Evolutionary conservation across 2,888 invertebrate genomes (phyloP).

Genomic region (Poecilobothrus nobilitatus): DNA sequence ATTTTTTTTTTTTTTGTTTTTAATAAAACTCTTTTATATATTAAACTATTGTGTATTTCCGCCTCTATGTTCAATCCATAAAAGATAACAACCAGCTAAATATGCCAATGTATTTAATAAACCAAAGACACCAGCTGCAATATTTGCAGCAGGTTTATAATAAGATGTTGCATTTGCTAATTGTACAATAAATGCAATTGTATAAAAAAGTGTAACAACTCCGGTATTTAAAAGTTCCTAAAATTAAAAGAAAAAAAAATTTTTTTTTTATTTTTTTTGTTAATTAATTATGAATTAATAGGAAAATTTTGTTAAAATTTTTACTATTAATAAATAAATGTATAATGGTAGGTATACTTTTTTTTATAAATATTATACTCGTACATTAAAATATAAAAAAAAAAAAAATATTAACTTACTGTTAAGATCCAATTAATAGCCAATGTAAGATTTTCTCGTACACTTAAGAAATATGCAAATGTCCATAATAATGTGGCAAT

Average conservation of each 20-base stretch:
- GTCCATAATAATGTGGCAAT: constrained; percentile 75
- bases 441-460: constrained; percentile 67
- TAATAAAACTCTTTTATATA: too few species aligned
- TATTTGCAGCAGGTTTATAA: constrained; percentile 47
- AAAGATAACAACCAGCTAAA: constrained; percentile 64
- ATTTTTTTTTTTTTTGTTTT: not conserved
- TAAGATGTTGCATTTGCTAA: constrained; percentile 53
- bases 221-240: constrained; percentile 75
- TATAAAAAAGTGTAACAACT: constrained; percentile 60
- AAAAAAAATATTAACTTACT: constrained; percentile 48
- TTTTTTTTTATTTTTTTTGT: not conserved
- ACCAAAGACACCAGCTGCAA: constrained; percentile 77
- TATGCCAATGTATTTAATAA: constrained; percentile 74
- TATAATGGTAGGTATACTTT: too few species aligned
- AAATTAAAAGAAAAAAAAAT: constrained; percentile 35
- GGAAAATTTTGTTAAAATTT: too few species aligned
- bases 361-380: too few species aligned
- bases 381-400: too few species aligned
- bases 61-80: constrained; percentile 64
- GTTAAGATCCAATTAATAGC: constrained; percentile 78
- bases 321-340: too few species aligned
- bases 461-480: constrained; percentile 68
- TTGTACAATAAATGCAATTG: constrained; percentile 73
- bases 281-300: not conserved
- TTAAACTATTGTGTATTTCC: constrained; percentile 35